Conservation (phyloP, 2,888 invertebrate species). For the Empis livida region DNA sequence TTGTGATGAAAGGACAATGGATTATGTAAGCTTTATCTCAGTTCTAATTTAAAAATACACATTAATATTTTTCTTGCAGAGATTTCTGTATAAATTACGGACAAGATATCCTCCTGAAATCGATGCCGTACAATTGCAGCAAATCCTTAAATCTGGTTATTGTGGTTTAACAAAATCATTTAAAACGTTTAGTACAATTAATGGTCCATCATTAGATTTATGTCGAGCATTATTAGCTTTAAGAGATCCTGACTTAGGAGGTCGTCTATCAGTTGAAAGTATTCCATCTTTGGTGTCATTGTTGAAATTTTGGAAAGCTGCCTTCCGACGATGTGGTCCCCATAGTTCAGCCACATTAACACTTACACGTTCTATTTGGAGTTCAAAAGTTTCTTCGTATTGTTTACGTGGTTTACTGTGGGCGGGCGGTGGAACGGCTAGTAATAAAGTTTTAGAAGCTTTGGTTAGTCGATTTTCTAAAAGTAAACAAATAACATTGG, state of each 20-base stretch:
- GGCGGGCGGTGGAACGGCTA: constrained; percentile 57
- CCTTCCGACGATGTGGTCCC: constrained; percentile 15
- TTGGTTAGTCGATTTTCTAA: constrained; percentile 53
- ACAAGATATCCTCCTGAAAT: constrained; percentile 46
- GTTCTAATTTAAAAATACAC: background rate
- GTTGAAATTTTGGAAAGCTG: constrained; percentile 47
- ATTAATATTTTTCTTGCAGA: constrained; percentile 7
- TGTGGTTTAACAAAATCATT: constrained; percentile 38
- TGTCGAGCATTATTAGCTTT: constrained; percentile 57
- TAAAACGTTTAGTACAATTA: constrained; percentile 11
- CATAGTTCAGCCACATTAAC: constrained; percentile 11
- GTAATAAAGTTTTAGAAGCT: constrained; percentile 64
- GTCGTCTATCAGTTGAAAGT: constrained; percentile 45
- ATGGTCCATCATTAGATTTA: constrained; percentile 44
- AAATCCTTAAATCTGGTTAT: constrained; percentile 44
- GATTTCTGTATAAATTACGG: constrained; percentile 15
- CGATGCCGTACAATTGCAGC: constrained; percentile 46
- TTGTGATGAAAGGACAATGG: constrained; percentile 40
- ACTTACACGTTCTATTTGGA: constrained; percentile 18
- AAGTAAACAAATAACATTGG: constrained; percentile 33
- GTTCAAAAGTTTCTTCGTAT: constrained; percentile 42
- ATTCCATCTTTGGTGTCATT: constrained; percentile 50
- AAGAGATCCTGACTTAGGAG: constrained; percentile 50
- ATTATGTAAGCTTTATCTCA: constrained; percentile 37
- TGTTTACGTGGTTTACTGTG: constrained; percentile 48